Base-by-base conservation (phyloP, 2,888 invertebrate genomes). In the Ophioninae sp. region DNA sequence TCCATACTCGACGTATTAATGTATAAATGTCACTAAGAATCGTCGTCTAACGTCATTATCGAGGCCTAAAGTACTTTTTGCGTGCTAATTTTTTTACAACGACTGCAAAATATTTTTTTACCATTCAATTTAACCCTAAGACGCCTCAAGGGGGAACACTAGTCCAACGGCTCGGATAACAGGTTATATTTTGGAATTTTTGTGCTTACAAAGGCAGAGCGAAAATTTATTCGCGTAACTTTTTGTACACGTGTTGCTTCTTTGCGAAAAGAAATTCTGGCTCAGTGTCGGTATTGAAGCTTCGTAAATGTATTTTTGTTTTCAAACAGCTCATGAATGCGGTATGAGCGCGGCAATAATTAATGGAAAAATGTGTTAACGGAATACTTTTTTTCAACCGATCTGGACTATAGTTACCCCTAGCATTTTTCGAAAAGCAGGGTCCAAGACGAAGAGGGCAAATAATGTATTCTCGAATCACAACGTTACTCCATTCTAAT, bases 21-120 rank as follows among this genome's bases (percentile, higher is more conserved):
- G 87, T 87, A 85, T 88, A 85, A 85, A 85, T 88, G 87, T 88
- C 85, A 67, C n/a, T 20, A 39, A n/a, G 37, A 65, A 72, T 83
- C 69, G 67, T 76, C 71, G 79, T 81, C 44, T 58, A 72, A 84
- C 68, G 41, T 61, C 65, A 83, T 72, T 58, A 22, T 59, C 71
- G 63, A 75, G 74, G 88, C 88, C 88, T 88, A 88, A 84, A 59
- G 56, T 75, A 82, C 75, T 85, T 82, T 82, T 81, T 79, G 59
- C 58, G 64, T 73, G 79, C 85, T 81, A 61, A 85, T 85, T 85
- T 85, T 86, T 80, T 56, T 81, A 86, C 87, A 85, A 87, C 85
- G 85, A 88, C 37, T 59, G 30, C 56, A 63, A 67, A 41, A 37
- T 75, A 61, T 79, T 74, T 71, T 64, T 63, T 74, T 51, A 13